Evolutionary conservation across 2,113 vertebrate genomes (phyloP).

Genomic region (Microcebus griseorufus): DNA sequence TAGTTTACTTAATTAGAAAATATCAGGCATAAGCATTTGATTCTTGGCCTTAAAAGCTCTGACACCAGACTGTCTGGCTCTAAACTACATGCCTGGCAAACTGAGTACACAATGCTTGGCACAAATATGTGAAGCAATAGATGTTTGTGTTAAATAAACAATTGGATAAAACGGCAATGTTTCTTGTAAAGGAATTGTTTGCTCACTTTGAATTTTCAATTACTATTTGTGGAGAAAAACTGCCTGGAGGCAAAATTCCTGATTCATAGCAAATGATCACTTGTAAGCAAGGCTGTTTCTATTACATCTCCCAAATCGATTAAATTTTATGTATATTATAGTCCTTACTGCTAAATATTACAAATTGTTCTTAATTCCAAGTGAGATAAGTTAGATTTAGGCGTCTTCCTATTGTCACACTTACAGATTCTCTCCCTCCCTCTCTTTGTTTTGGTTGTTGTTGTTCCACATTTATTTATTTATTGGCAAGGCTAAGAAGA

Average conservation of each 20-base stretch:
- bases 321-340: background rate
- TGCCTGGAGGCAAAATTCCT: slow-evolving; percentile 48
- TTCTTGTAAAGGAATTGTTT: slow-evolving; percentile 43
- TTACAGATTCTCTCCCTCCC: background rate
- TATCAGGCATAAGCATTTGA: slow-evolving; percentile 38
- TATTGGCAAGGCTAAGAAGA: background rate
- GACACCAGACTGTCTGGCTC: slow-evolving; percentile 68
- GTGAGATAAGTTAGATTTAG: background rate
- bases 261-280: slow-evolving; percentile 48
- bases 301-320: background rate
- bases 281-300: slow-evolving; percentile 16
- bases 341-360: slow-evolving; percentile 16
- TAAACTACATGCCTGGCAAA: background rate
- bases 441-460: background rate
- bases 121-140: background rate
- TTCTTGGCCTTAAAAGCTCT: slow-evolving; percentile 67
- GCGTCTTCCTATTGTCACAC: background rate
- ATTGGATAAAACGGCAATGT: slow-evolving; percentile 55
- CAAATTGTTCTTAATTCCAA: slow-evolving; percentile 25
- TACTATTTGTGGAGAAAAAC: background rate
- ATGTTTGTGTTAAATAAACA: slow-evolving; percentile 38
- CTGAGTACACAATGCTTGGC: slow-evolving; percentile 23
- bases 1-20: slow-evolving; percentile 65
- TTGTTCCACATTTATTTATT: background rate
- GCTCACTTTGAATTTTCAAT: slow-evolving; percentile 50